Evolutionary conservation across 2,888 invertebrate species (phyloP).

Genomic region (Erpobdella octoculata): DNA sequence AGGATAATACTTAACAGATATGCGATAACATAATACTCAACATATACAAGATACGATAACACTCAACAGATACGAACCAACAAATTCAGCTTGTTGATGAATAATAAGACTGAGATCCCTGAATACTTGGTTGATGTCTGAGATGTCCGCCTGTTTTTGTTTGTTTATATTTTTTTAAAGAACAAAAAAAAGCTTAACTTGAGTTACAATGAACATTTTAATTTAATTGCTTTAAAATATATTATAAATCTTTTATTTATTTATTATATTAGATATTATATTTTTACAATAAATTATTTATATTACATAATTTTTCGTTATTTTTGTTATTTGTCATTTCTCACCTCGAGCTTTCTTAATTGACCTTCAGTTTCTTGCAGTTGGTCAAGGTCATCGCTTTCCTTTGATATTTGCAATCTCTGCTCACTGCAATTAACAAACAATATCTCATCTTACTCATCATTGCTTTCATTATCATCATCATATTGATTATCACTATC

Average conservation of each 20-base stretch:
- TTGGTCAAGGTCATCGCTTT: not conserved
- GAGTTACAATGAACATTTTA: not conserved
- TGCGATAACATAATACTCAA: no score
- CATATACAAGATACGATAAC: no score
- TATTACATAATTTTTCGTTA: not conserved
- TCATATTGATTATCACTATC: conserved; percentile 13
- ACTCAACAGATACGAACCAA: not conserved
- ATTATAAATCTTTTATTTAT: not conserved
- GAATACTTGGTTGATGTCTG: conserved; percentile 25
- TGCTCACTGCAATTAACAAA: not conserved
- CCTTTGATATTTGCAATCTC: not conserved
- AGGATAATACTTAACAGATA: no score
- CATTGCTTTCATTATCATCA: not conserved
- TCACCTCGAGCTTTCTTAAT: conserved; percentile 14
- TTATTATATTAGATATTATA: not conserved
- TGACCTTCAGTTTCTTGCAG: conserved; percentile 12
- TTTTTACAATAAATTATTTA: not conserved
- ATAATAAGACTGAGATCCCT: conserved; percentile 18
- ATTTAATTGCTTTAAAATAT: not conserved
- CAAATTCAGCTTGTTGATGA: conserved; percentile 1
- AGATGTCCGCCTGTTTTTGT: conserved; percentile 18
- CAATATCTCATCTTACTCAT: not conserved
- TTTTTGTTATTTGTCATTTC: conserved; percentile 10
- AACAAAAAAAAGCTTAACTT: no score
- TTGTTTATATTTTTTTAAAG: no score